Conservation (phyloP, 2,888 invertebrate species). For the Aromia moschata region DNA sequence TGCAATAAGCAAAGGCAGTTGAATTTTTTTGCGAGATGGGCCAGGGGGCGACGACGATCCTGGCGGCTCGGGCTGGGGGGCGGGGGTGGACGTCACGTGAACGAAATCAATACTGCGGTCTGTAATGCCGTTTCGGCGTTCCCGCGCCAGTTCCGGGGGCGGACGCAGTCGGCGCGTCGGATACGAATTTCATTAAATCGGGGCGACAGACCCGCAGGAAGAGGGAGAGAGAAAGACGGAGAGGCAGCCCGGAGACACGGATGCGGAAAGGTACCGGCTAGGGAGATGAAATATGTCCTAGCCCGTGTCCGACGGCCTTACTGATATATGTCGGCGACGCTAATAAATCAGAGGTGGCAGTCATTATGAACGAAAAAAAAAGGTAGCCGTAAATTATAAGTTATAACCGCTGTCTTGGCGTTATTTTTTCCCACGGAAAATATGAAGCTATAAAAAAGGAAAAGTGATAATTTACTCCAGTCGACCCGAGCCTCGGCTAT, state of each 20-base stretch:
- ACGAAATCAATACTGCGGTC: slow-evolving; percentile 56
- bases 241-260: neutral
- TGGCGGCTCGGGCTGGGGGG: slow-evolving; percentile 26
- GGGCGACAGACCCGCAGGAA: slow-evolving; percentile 22
- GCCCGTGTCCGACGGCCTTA: neutral
- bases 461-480: no score
- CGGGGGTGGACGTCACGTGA: slow-evolving; percentile 44
- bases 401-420: no score
- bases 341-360: neutral
- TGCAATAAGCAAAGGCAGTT: no score
- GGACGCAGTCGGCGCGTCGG: slow-evolving; percentile 40
- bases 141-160: slow-evolving; percentile 41
- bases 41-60: slow-evolving; percentile 9
- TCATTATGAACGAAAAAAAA: neutral
- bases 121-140: slow-evolving; percentile 44
- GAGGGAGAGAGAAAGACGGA: no score
- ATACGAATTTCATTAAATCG: slow-evolving; percentile 42
- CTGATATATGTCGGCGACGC: neutral
- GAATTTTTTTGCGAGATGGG: no score
- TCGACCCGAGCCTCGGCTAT: no score
- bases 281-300: neutral
- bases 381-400: neutral
- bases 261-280: neutral
- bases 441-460: no score
- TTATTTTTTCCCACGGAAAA: no score